These are phyloP conservation scores for Ageneiosus marmoratus DNA, from an alignment of 2,113 vertebrate species.

Conservation along the genomic window DNA sequence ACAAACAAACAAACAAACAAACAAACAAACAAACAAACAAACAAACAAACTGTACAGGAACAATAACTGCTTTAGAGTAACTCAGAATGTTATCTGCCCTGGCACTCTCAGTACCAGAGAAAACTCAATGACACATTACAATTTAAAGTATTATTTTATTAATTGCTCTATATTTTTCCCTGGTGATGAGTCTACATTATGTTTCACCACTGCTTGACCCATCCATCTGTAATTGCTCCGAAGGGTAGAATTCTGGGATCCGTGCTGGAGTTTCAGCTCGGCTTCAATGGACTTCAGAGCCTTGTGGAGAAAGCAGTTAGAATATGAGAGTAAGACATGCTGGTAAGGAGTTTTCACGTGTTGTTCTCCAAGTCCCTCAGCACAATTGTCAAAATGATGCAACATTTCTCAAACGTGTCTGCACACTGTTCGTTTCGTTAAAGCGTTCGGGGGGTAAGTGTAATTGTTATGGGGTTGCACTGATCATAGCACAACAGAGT, in stretches of 20 bases:
- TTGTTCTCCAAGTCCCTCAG: slow-evolving; percentile 48
- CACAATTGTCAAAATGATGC: slow-evolving; percentile 58
- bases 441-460: slow-evolving; percentile 37
- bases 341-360: slow-evolving; percentile 47
- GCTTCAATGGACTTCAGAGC: slow-evolving; percentile 50
- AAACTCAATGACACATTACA: neutral
- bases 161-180: neutral
- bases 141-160: neutral
- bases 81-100: neutral
- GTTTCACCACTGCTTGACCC: slow-evolving; percentile 30
- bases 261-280: slow-evolving; percentile 35
- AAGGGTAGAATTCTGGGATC: slow-evolving; percentile 43
- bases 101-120: neutral
- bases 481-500: slow-evolving; percentile 8
- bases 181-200: slow-evolving; percentile 19
- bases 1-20: neutral
- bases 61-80: neutral
- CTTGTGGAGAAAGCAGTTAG: slow-evolving; percentile 51
- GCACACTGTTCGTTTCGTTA: slow-evolving; percentile 43
- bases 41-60: neutral
- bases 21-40: neutral
- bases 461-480: slow-evolving; percentile 39
- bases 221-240: slow-evolving; percentile 47
- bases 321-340: slow-evolving; percentile 51
- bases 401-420: slow-evolving; percentile 49